Evolutionary conservation across 2,113 vertebrate species (phyloP).

Genomic region (Eudyptes chrysolophus): DNA sequence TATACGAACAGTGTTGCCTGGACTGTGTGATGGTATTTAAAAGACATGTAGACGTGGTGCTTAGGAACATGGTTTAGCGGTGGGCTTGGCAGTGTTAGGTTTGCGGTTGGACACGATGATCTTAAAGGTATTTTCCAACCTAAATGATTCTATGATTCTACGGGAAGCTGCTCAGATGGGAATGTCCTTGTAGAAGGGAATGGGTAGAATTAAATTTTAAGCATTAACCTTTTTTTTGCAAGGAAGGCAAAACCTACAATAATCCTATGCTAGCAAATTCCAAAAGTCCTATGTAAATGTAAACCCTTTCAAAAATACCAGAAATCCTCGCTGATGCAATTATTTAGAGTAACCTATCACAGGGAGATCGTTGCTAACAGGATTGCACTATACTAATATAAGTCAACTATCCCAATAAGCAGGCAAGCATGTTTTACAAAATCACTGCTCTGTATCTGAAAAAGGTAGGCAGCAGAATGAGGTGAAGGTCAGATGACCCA

Average conservation of each 20-base stretch:
- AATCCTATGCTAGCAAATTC: background rate
- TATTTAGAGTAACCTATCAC: background rate
- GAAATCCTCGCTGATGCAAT: background rate
- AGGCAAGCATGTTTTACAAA: too few species aligned
- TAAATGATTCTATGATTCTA: too few species aligned
- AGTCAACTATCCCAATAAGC: background rate
- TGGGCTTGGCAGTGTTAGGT: background rate
- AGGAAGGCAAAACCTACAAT: background rate
- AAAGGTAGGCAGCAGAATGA: background rate
- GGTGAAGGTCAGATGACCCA: background rate
- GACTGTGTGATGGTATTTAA: background rate
- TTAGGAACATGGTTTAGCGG: background rate
- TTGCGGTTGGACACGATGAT: background rate
- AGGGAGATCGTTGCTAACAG: background rate
- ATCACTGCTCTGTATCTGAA: background rate
- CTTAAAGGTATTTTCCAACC: background rate
- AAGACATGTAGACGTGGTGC: rapidly evolving
- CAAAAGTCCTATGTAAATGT: background rate
- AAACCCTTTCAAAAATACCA: background rate
- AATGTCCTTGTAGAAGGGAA: background rate
- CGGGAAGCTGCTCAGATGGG: background rate
- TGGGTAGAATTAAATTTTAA: background rate
- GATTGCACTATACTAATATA: background rate
- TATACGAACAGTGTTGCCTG: background rate
- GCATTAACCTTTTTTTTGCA: background rate